Base-by-base conservation (phyloP, 2,797 vertebrate species). In the Lindbergichthys nudifrons region DNA sequence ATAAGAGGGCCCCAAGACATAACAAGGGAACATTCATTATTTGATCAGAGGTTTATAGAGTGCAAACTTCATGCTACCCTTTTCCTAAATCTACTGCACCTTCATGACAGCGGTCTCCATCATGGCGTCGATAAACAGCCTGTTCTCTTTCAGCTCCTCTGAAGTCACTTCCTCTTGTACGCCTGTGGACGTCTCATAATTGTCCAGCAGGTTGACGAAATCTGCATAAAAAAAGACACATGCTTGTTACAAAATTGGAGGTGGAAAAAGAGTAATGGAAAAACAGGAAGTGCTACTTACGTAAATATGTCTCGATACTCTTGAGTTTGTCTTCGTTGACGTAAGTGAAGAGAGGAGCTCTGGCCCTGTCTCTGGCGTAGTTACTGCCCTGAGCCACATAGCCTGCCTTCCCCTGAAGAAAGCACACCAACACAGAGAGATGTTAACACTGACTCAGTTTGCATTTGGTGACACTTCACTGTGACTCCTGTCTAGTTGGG, bases 171-270 rank as follows among this genome's bases (percentile, higher is more conserved):
- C 93, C 92, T 97, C 96, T 10, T 93, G 79, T 39, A 95, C 86
- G 0, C 96, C 95, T 0, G 96, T 97, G 52, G 95, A 94, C 83
- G 73, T 82, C 91, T 97, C 95, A 43, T 97, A 97, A 89, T 97
- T 97, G 93, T 97, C 96, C 92, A 97, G 74, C 58, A 97, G 86
- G 53, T 89, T 94, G 70, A 96, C 92, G 75, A 97, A 96, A 47
- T 94, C 96, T 97, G 73, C 7, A 79, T 2, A 65, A 26, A 50
- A 47, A 51, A 53, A 52, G 13, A 19, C 1, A 2, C 3, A 2
- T 9, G 16, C 39, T 70, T 6, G 10, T 79, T n/a, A 62, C 72
- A 21, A 50, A 30, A 62, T 41, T 46, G 1, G 1, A 7, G 3
- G 48, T 45, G 1, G 5, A 19, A 39, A 2, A 50, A 43, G 41